Percentiles rank a stretch among this genome's conserved stretches.
Evolutionary conservation across 1,140 invertebrate genomes (phyloP).

Genomic region (Epicauta chinensis): DNA sequence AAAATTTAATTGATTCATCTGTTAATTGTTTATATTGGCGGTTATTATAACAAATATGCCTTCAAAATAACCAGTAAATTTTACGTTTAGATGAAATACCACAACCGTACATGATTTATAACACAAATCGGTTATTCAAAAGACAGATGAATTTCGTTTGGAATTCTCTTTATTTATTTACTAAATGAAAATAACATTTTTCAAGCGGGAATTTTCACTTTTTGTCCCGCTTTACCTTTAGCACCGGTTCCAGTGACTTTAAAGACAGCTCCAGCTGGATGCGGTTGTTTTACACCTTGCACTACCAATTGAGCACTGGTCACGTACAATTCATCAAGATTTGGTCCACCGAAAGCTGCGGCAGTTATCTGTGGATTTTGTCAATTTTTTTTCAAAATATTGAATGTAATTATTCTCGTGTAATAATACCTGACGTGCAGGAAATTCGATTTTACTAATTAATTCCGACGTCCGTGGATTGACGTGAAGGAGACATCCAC

Average conservation of each 20-base stretch:
- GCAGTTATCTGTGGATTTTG: conserved; percentile 16
- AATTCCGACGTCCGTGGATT: conserved; percentile 36
- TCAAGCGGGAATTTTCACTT: conserved; percentile 5
- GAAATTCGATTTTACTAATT: not conserved
- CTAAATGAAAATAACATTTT: too few relatives aligned
- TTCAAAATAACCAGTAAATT: too few relatives aligned
- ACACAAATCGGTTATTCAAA: too few relatives aligned
- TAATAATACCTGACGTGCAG: conserved; percentile 3
- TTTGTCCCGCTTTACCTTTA: conserved; percentile 42
- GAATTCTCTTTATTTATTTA: too few relatives aligned
- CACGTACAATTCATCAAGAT: conserved; percentile 66
- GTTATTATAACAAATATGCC: too few relatives aligned
- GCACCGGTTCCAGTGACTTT: conserved; percentile 57
- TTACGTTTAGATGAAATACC: too few relatives aligned
- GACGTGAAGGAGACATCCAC: conserved; percentile 30
- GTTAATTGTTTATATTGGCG: too few relatives aligned
- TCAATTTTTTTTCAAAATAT: too few relatives aligned
- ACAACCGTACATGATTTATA: too few relatives aligned
- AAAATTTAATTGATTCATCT: too few relatives aligned
- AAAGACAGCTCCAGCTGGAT: conserved; percentile 60
- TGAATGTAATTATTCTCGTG: not conserved
- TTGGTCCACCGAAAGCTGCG: conserved; percentile 63
- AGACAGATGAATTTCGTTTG: too few relatives aligned
- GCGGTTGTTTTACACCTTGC: conserved; percentile 48
- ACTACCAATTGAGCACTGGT: conserved; percentile 54